These are phyloP conservation scores for Drosophila recens DNA, from an alignment of 2,888 invertebrate genomes.

Conservation along the genomic window DNA sequence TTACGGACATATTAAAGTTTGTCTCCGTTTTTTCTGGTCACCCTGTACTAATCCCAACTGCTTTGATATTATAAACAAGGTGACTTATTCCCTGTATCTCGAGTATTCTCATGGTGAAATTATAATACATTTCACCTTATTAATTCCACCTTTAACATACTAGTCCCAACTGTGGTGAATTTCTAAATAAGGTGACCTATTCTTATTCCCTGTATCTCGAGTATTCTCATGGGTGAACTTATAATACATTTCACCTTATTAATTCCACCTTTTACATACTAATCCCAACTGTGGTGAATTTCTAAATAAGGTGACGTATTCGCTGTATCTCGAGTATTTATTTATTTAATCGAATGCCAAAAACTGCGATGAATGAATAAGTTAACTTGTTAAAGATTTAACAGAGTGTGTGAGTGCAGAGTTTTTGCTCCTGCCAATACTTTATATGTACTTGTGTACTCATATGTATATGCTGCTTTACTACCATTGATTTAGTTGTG, in stretches of 20 bases:
- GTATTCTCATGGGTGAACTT: no score
- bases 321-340: background rate
- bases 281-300: background rate
- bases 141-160: background rate
- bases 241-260: background rate
- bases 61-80: background rate
- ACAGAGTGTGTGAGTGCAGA: background rate
- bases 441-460: background rate
- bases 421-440: background rate
- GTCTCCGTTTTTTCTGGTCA: no score
- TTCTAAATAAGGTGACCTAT: background rate
- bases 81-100: background rate
- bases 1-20: no score
- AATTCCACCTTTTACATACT: background rate
- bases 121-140: background rate
- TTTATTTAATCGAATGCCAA: background rate
- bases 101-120: background rate
- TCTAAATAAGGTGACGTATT: background rate
- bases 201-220: background rate
- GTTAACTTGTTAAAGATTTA: background rate
- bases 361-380: background rate
- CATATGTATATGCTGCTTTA: background rate
- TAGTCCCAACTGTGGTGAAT: background rate
- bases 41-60: no score
- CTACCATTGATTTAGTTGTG: constrained; percentile 28